Evolutionary conservation across 2,113 vertebrate species (phyloP).

Genomic region (Muntiacus reevesi): DNA sequence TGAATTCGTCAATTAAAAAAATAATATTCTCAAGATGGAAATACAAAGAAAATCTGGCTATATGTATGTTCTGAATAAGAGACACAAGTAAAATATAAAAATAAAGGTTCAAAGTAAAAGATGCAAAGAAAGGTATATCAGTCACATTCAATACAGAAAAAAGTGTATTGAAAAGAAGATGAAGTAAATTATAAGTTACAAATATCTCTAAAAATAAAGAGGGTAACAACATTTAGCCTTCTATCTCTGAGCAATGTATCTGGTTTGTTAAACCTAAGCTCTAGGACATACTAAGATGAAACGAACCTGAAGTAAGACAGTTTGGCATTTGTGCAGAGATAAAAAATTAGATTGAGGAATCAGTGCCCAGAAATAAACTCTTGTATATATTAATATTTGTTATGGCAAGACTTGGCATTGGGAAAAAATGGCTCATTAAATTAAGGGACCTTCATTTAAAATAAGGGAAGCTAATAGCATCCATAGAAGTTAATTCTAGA

Average conservation of each 20-base stretch:
- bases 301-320: not conserved
- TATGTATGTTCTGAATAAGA: not conserved
- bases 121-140: not conserved
- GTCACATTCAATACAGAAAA: not conserved
- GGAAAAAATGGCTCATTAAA: not conserved
- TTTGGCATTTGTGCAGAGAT: not conserved
- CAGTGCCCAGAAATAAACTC: not conserved
- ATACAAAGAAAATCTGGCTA: not conserved
- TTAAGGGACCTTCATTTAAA: not conserved
- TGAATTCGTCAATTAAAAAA: not conserved
- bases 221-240: not conserved
- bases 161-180: not conserved
- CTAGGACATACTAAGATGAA: not conserved
- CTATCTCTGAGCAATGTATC: not conserved
- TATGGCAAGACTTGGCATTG: not conserved
- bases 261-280: not conserved
- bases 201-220: not conserved
- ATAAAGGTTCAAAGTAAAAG: not conserved
- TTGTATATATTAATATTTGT: not conserved
- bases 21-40: not conserved
- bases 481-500: not conserved
- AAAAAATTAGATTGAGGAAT: not conserved
- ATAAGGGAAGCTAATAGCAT: not conserved
- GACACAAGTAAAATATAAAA: not conserved
- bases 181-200: not conserved